phyloP scores from a whole-genome alignment of 1,140 invertebrate genomes.

The Pinna nobilis region DNA sequence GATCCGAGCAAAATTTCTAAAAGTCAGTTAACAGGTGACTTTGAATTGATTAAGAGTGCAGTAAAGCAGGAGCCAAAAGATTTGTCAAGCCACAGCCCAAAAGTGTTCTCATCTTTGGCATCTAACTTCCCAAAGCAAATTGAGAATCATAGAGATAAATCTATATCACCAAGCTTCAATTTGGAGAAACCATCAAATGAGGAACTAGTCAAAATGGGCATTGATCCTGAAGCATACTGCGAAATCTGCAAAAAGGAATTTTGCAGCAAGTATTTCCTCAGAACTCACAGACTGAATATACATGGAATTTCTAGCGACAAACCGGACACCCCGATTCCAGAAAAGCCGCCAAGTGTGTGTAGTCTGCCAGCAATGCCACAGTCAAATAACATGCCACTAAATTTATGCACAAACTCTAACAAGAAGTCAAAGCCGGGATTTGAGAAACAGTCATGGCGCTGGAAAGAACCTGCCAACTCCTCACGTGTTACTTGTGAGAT shows the following conservation, averaged over 20 bases:
- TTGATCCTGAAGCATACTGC: conserved; percentile 94
- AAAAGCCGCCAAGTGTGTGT: conserved; percentile 38
- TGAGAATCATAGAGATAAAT: conserved; percentile 27
- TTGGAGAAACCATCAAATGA: conserved; percentile 63
- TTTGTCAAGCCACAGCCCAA: conserved; percentile 32
- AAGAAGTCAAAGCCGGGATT: conserved; percentile 42
- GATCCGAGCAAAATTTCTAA: conserved; percentile 38
- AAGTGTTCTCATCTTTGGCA: conserved; percentile 15
- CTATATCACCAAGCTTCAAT: conserved; percentile 26
- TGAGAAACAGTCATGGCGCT: conserved; percentile 65
- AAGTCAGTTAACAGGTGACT: conserved; percentile 30
- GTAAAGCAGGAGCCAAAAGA: conserved; percentile 47
- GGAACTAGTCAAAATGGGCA: conserved; percentile 72
- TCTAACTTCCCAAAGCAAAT: conserved; percentile 27
- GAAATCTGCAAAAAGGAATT: conserved; percentile 79
- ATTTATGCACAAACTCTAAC: conserved; percentile 40
- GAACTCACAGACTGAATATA: conserved; percentile 71
- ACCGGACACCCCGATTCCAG: conserved; percentile 25
- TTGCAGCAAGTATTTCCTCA: conserved; percentile 77
- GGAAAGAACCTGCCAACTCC: conserved; percentile 81
- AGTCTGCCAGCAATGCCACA: conserved; percentile 1
- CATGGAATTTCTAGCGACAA: conserved; percentile 66
- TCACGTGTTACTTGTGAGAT: conserved; percentile 92
- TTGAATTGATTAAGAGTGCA: conserved; percentile 35
- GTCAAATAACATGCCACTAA: conserved; percentile 27